Conservation (phyloP, 2,797 vertebrate genomes). For the Chlorospingus flavigularis region DNA sequence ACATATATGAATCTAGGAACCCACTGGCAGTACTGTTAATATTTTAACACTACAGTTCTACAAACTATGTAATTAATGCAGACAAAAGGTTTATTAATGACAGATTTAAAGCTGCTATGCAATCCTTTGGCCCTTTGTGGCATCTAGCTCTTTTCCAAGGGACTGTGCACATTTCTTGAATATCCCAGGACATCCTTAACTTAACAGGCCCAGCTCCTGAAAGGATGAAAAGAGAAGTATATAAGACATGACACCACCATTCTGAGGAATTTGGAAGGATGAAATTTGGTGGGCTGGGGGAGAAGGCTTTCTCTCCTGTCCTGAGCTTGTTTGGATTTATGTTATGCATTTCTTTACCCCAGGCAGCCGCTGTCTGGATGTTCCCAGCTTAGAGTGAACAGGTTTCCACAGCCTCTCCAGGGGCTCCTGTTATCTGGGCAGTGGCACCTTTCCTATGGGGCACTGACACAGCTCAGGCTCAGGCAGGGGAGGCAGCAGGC, state of each 20-base stretch:
- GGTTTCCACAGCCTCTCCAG: background rate
- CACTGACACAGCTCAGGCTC: background rate
- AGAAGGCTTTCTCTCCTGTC: background rate
- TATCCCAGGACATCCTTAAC: background rate
- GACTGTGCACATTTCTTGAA: fast-evolving
- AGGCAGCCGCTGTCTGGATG: background rate
- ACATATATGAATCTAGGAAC: background rate
- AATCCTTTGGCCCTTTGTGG: background rate
- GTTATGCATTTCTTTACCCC: background rate
- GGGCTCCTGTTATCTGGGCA: background rate
- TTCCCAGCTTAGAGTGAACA: background rate
- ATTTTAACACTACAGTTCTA: background rate
- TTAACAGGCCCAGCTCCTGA: background rate
- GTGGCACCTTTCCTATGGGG: fast-evolving
- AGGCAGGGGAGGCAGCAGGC: background rate
- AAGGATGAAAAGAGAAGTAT: background rate
- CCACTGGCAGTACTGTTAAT: background rate
- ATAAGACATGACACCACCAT: background rate
- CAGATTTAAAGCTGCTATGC: background rate
- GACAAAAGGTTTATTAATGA: background rate
- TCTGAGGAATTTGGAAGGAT: background rate
- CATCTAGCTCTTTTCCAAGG: background rate
- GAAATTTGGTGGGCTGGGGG: fast-evolving
- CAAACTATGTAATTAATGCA: background rate
- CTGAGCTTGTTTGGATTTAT: background rate